These are phyloP conservation scores for Meteorus colon DNA, from an alignment of 2,888 invertebrate species.

Conservation along the genomic window DNA sequence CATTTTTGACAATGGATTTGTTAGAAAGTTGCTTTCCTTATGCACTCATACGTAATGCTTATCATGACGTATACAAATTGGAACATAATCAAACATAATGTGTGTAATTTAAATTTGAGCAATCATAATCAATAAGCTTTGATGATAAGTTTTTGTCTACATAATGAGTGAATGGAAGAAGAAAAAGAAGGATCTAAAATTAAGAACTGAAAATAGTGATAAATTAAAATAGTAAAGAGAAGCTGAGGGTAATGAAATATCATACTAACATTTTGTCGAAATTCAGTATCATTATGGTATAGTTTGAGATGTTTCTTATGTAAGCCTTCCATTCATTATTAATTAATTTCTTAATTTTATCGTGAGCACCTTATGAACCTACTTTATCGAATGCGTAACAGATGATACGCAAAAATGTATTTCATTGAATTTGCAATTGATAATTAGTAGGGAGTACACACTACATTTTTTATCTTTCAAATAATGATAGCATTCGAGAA, in stretches of 20 bases:
- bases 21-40: slow-evolving; percentile 99
- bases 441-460: neutral
- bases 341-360: neutral
- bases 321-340: neutral
- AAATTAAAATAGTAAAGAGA: neutral
- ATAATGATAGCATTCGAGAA: neutral
- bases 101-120: slow-evolving; percentile 9
- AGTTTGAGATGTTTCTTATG: neutral
- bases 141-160: neutral
- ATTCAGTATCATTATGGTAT: neutral
- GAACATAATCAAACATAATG: slow-evolving; percentile 79
- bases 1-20: slow-evolving; percentile 98
- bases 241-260: neutral
- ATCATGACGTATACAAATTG: slow-evolving; percentile 95
- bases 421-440: neutral
- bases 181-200: neutral
- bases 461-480: neutral
- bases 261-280: neutral
- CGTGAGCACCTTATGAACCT: neutral
- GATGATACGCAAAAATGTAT: neutral
- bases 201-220: neutral
- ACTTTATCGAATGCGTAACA: neutral
- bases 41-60: slow-evolving; percentile 97
- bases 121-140: slow-evolving; percentile 8
- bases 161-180: neutral